Conservation (phyloP, 2,113 vertebrate species). For the Tragulus kanchil region DNA sequence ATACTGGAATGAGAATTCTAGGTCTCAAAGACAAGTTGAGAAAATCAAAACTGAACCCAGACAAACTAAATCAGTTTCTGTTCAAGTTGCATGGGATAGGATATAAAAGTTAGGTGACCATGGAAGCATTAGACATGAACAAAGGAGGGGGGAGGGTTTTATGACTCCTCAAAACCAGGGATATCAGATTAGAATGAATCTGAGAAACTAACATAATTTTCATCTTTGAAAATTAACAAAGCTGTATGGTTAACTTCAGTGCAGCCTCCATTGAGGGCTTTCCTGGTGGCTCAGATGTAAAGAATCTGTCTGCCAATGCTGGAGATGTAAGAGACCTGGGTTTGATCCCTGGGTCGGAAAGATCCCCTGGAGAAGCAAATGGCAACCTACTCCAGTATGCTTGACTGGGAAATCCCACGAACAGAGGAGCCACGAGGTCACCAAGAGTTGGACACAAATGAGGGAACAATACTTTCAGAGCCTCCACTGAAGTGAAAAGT, state of each 20-base stretch:
- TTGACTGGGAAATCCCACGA: background rate
- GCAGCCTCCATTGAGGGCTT: background rate
- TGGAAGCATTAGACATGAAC: background rate
- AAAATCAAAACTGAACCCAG: background rate
- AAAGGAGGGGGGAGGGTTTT: accelerated
- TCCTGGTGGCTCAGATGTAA: background rate
- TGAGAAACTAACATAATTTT: background rate
- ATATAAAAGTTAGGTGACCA: background rate
- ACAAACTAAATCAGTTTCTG: conserved; percentile 7
- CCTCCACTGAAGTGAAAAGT: background rate
- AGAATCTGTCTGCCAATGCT: too few relatives aligned
- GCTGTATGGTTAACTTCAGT: background rate
- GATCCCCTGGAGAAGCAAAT: background rate
- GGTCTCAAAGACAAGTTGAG: conserved; percentile 8
- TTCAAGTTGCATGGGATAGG: background rate
- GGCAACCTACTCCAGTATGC: background rate
- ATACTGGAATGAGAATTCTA: background rate
- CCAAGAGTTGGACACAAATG: background rate
- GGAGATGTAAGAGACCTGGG: too few relatives aligned
- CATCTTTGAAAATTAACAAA: background rate
- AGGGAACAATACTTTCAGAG: background rate
- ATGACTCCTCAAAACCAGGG: background rate
- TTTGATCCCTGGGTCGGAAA: background rate
- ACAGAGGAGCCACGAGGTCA: background rate
- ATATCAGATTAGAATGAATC: background rate